phyloP scores from a whole-genome alignment of 2,888 invertebrate genomes.

The Eucera pruinosa region DNA sequence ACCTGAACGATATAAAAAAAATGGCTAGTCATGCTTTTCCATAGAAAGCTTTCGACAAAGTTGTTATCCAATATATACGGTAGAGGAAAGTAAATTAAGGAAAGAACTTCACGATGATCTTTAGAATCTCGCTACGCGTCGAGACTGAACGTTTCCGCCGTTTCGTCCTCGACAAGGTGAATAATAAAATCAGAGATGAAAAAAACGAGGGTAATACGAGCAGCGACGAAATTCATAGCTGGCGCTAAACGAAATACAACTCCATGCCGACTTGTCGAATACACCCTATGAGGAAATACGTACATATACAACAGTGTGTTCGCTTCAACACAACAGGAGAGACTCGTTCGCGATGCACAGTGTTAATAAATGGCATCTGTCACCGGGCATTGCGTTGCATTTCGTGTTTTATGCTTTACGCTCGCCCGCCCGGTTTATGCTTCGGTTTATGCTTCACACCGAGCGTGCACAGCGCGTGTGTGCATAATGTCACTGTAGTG shows the following conservation, averaged over 20 bases:
- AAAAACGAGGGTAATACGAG: constrained; percentile 3
- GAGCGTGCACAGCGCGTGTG: constrained; percentile 77
- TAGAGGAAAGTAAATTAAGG: constrained; percentile 44
- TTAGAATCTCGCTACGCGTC: constrained; percentile 14
- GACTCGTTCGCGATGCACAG: constrained; percentile 57
- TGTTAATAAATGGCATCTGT: constrained; percentile 84
- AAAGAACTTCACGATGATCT: constrained; percentile 43
- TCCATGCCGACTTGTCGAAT: constrained; percentile 20
- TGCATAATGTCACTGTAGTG: constrained; percentile 70
- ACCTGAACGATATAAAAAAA: constrained; percentile 22
- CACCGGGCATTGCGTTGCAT: constrained; percentile 80
- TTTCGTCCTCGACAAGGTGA: constrained; percentile 41
- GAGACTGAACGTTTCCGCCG: constrained; percentile 29
- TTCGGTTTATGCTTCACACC: constrained; percentile 83
- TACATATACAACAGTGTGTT: not conserved
- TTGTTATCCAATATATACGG: too few relatives aligned
- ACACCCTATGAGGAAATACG: constrained; percentile 10
- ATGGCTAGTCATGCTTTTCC: constrained; percentile 29
- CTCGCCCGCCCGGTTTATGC: constrained; percentile 79
- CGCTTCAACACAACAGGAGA: not conserved
- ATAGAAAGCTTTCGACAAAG: constrained; percentile 14
- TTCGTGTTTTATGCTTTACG: constrained; percentile 82
- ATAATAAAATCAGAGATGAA: constrained; percentile 60
- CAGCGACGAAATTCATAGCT: constrained; percentile 40
- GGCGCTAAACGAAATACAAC: constrained; percentile 36